phyloP scores from a whole-genome alignment of 2,113 vertebrate genomes.

The Genyomyrus donnyi region DNA sequence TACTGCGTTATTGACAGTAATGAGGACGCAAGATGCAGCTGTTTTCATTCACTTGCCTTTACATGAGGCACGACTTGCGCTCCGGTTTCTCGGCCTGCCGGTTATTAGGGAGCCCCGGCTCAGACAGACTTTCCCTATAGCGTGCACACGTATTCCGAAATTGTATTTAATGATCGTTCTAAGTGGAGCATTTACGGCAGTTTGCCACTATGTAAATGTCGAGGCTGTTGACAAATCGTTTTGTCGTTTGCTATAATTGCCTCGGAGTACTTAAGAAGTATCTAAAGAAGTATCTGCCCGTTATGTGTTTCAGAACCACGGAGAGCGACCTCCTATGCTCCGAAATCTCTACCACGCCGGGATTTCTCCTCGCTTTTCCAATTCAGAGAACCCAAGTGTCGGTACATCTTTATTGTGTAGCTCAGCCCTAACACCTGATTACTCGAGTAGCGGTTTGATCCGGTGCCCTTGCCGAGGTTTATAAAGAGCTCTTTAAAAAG shows the following conservation, averaged over 20 bases:
- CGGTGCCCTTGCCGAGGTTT: neutral
- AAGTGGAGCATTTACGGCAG: neutral
- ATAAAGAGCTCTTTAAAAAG: neutral
- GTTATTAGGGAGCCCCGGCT: neutral
- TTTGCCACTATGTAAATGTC: neutral
- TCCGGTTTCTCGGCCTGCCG: neutral
- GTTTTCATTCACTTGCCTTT: neutral
- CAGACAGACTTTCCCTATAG: neutral
- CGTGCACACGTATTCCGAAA: neutral
- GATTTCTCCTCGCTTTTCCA: neutral
- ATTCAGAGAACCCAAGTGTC: neutral
- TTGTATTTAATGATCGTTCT: neutral
- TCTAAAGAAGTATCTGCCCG: neutral
- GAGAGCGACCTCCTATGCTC: neutral
- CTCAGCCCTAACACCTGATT: neutral
- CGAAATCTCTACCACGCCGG: neutral
- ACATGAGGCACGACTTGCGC: neutral
- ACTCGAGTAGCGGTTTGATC: neutral
- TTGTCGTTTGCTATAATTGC: neutral
- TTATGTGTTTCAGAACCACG: constrained; percentile 18
- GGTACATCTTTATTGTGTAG: neutral
- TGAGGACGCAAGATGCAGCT: neutral
- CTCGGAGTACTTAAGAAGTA: neutral
- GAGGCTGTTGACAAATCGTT: neutral
- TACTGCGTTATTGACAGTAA: neutral